A percentile compares a stretch with the other conserved stretches of the same genome.
These are phyloP conservation scores for Trididemnum nubilum DNA, from an alignment of 23 tunicate species.

Conservation along the genomic window DNA sequence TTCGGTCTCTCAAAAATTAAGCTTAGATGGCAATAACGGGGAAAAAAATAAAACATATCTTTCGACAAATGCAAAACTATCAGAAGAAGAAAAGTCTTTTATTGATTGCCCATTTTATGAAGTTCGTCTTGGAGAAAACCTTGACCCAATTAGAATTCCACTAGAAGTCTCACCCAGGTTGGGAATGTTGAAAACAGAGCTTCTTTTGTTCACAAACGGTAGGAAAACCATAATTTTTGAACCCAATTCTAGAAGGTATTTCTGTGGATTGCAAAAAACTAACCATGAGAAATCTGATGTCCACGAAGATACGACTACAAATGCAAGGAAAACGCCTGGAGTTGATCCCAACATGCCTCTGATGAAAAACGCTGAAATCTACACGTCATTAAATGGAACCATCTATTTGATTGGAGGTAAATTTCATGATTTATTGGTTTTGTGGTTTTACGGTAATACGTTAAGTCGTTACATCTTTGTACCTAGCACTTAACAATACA, in stretches of 20 bases:
- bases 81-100: neutral
- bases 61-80: neutral
- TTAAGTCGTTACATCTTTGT: too few species aligned
- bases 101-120: conserved; percentile 42
- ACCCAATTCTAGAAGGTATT: conserved; percentile 24
- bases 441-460: too few species aligned
- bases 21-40: neutral
- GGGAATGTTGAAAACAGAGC: conserved; percentile 63
- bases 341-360: conserved; percentile 43
- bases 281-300: neutral
- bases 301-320: neutral
- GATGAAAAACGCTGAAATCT: conserved; percentile 82
- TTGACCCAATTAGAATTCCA: conserved; percentile 52
- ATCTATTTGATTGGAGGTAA: conserved; percentile 85
- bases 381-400: conserved; percentile 52
- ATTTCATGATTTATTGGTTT: too few species aligned
- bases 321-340: neutral
- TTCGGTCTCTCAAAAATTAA: neutral
- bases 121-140: neutral
- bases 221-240: conserved; percentile 53
- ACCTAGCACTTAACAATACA: too few species aligned
- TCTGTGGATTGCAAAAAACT: conserved; percentile 15
- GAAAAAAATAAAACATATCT: neutral
- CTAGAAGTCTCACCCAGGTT: conserved; percentile 46
- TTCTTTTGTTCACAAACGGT: conserved; percentile 77